Evolutionary conservation across 2,888 invertebrate species (phyloP).

Genomic region (Meloe dianella): DNA sequence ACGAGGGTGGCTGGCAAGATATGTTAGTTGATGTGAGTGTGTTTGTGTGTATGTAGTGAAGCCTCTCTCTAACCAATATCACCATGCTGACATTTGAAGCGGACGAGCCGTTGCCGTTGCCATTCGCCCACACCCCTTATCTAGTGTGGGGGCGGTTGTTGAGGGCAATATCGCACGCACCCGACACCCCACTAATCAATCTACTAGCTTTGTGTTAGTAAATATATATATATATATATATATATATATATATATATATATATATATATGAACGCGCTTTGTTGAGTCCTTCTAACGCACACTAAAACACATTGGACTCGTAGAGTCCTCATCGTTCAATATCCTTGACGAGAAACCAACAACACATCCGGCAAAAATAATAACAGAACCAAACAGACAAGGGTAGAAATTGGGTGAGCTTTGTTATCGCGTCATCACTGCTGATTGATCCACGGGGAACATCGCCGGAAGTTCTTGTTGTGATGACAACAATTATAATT

Average conservation of each 20-base stretch:
- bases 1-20: constrained; percentile 12
- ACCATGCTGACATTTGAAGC: constrained; percentile 15
- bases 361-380: constrained; percentile 12
- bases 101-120: constrained; percentile 13
- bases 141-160: constrained; percentile 43
- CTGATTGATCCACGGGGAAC: constrained; percentile 12
- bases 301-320: constrained; percentile 13
- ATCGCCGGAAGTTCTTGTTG: constrained; percentile 7
- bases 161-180: constrained; percentile 52
- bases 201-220: constrained; percentile 42
- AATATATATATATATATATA: not conserved
- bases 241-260: not conserved
- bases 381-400: constrained; percentile 14
- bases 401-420: constrained; percentile 12
- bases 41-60: constrained; percentile 17
- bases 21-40: constrained; percentile 9
- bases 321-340: constrained; percentile 18
- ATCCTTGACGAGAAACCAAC: constrained; percentile 14
- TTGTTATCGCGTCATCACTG: constrained; percentile 12
- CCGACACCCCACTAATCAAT: constrained; percentile 58
- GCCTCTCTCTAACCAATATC: constrained; percentile 9
- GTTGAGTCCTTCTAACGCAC: constrained; percentile 41
- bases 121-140: constrained; percentile 10
- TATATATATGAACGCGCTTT: not conserved
- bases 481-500: constrained; percentile 15